Conservation (phyloP, 2,797 vertebrate genomes). For the Rhinichthys osculus region DNA sequence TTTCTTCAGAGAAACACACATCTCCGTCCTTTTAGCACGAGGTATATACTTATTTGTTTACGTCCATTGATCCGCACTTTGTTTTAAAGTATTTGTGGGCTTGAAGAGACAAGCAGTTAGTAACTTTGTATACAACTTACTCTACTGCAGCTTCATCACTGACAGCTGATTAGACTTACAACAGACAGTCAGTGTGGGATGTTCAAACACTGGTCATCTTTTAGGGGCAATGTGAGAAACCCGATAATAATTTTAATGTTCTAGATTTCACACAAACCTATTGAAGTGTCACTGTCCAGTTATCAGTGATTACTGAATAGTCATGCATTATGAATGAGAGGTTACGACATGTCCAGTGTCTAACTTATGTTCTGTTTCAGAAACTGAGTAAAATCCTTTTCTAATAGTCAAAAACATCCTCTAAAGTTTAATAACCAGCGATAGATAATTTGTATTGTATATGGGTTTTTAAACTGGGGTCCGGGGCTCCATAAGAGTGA, state of each 20-base stretch:
- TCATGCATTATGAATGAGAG: not conserved
- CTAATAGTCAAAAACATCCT: not conserved
- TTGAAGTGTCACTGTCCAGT: not conserved
- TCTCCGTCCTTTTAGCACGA: conserved; percentile 30
- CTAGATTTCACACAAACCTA: not conserved
- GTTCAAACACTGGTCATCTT: not conserved
- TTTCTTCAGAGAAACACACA: conserved; percentile 10
- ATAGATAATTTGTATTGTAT: not conserved
- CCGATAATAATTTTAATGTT: not conserved
- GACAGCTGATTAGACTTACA: conserved; percentile 6
- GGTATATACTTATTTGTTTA: conserved; percentile 39
- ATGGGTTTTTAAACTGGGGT: not conserved
- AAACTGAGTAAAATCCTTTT: not conserved
- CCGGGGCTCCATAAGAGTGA: not conserved
- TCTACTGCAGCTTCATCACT: not conserved
- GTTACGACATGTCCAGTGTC: not conserved
- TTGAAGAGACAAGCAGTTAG: not conserved
- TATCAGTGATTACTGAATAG: not conserved
- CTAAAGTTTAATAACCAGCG: not conserved
- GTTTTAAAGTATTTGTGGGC: not conserved
- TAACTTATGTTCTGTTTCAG: too few relatives aligned
- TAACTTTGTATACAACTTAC: not conserved
- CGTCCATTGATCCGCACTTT: not conserved
- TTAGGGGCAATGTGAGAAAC: not conserved
- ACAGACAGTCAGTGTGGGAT: not conserved